A percentile compares a stretch with the other conserved stretches of the same genome.
phyloP scores from a whole-genome alignment of 2,113 vertebrate genomes.

The Lucifuga dentata region DNA sequence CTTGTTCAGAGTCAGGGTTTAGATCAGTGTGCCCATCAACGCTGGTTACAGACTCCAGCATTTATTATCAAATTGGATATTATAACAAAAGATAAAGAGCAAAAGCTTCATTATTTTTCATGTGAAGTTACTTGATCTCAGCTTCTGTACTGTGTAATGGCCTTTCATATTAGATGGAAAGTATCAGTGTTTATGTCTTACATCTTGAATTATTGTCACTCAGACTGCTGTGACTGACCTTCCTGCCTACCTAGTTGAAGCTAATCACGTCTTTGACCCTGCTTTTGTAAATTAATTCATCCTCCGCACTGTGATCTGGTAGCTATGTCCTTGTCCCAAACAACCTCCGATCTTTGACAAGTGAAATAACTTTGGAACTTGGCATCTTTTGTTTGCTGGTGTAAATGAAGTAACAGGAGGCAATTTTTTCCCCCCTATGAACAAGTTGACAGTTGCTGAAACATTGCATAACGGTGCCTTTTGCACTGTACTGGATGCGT shows the following conservation, averaged over 20 bases:
- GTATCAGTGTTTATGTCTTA: slow-evolving; percentile 1
- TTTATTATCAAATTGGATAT: slow-evolving; percentile 32
- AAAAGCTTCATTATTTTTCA: slow-evolving; percentile 28
- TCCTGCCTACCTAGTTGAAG: not conserved
- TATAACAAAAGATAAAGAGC: slow-evolving; percentile 27
- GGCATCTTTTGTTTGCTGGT: slow-evolving; percentile 15
- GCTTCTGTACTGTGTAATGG: slow-evolving; percentile 25
- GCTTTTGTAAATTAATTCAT: not conserved
- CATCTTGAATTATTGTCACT: slow-evolving; percentile 19
- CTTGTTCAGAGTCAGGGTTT: too few relatives aligned
- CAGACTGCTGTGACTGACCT: not conserved
- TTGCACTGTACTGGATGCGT: slow-evolving; percentile 38
- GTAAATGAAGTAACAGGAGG: slow-evolving; percentile 20
- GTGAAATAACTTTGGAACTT: not conserved
- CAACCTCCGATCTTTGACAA: slow-evolving; percentile 18
- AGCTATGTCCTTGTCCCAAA: not conserved
- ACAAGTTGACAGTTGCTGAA: slow-evolving; percentile 31
- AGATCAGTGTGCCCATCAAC: too few relatives aligned
- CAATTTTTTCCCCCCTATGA: slow-evolving; percentile 33
- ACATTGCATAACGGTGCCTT: slow-evolving; percentile 64
- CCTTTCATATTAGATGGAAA: slow-evolving; percentile 4
- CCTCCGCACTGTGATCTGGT: not conserved
- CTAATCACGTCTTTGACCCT: not conserved
- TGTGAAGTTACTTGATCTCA: slow-evolving; percentile 33
- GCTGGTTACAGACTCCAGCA: too few relatives aligned